Percentiles rank a stretch among this genome's conserved stretches.
Conservation (phyloP, 2,888 invertebrate genomes). For the Trilocha varians region DNA sequence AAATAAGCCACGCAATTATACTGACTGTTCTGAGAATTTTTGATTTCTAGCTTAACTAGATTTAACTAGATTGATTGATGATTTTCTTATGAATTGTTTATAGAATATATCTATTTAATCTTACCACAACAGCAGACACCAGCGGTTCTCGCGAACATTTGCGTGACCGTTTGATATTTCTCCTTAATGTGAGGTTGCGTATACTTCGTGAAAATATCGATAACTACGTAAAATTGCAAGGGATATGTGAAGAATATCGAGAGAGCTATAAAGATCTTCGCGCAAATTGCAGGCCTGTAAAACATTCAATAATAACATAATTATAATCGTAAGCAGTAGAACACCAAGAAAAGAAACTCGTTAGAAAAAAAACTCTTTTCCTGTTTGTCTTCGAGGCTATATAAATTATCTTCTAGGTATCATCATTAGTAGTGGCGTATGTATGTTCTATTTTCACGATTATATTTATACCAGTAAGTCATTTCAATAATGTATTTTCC, state of each 20-base stretch:
- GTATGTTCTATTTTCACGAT: too few relatives aligned
- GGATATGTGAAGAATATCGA: conserved; percentile 95
- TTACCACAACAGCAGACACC: conserved; percentile 59
- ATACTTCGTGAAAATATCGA: conserved; percentile 88
- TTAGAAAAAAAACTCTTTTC: neutral
- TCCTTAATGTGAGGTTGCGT: conserved; percentile 77
- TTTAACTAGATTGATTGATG: too few relatives aligned
- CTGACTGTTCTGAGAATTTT: too few relatives aligned
- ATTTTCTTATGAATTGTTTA: too few relatives aligned
- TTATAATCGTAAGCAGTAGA: neutral
- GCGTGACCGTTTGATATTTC: conserved; percentile 31
- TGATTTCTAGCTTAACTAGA: too few relatives aligned
- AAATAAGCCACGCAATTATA: too few relatives aligned
- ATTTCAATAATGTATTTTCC: too few relatives aligned
- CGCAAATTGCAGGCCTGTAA: conserved; percentile 81
- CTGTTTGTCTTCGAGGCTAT: too few relatives aligned
- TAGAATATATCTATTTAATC: conserved; percentile 8
- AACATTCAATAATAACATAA: too few relatives aligned
- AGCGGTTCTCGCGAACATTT: conserved; percentile 36
- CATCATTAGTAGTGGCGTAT: too few relatives aligned
- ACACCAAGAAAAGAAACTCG: neutral
- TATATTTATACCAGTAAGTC: too few relatives aligned
- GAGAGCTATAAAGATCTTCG: conserved; percentile 87
- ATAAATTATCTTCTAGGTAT: too few relatives aligned
- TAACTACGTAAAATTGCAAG: conserved; percentile 93